phyloP scores from a whole-genome alignment of 1,140 invertebrate species.

The Varroa destructor region DNA sequence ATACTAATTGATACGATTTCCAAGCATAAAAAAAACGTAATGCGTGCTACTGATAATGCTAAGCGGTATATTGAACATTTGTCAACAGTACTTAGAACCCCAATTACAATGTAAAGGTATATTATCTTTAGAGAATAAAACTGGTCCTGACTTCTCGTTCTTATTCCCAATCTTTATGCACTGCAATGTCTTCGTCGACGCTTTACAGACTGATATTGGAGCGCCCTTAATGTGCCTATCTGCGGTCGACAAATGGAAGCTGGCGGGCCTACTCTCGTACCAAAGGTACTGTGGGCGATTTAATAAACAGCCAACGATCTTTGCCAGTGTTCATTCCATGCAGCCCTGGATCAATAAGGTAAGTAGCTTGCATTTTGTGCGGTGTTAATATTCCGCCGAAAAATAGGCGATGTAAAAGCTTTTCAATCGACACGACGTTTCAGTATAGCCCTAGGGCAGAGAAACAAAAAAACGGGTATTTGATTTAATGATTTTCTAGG shows the following conservation, averaged over 20 bases:
- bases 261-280: constrained; percentile 9
- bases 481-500: no score
- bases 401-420: no score
- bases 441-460: no score
- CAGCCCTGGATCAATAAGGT: constrained; percentile 16
- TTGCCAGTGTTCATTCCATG: constrained; percentile 6
- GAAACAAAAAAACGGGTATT: no score
- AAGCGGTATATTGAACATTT: not conserved
- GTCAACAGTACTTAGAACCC: not conserved
- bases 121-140: not conserved
- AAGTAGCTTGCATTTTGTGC: not conserved
- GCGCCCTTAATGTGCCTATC: constrained; percentile 21
- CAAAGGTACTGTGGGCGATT: constrained; percentile 12
- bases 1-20: no score
- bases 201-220: constrained; percentile 1
- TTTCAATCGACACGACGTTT: no score
- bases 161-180: no score
- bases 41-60: not conserved
- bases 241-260: not conserved
- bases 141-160: no score
- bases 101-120: not conserved
- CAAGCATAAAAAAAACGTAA: no score
- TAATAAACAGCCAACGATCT: constrained; percentile 15
- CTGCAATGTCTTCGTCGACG: no score
- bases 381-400: no score